A percentile compares a stretch with the other conserved stretches of the same genome.
Conservation (phyloP, 23 tunicate species). For the Clavelina lepadiformis region DNA sequence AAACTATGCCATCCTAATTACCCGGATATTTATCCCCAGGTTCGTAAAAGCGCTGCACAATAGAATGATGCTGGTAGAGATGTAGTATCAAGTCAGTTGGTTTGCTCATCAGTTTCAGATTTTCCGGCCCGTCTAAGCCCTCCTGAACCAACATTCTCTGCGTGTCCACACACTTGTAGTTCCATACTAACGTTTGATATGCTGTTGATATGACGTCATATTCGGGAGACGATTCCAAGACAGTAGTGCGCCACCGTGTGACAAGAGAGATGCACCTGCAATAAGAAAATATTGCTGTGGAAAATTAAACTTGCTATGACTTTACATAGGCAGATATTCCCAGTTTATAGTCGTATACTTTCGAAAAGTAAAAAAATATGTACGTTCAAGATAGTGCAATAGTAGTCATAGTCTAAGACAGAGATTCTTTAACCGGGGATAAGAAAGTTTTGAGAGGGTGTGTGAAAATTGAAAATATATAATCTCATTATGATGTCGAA, state of each 20-base stretch:
- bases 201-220: slow-evolving; percentile 14
- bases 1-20: not conserved
- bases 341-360: too few species aligned
- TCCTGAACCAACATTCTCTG: slow-evolving; percentile 17
- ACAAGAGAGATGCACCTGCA: slow-evolving; percentile 29
- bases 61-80: slow-evolving; percentile 59
- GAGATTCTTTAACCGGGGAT: too few species aligned
- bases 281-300: too few species aligned
- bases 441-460: not conserved
- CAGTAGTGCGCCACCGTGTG: slow-evolving; percentile 11
- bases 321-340: too few species aligned
- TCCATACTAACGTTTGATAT: slow-evolving; percentile 2
- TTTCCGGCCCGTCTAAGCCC: slow-evolving; percentile 19
- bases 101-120: slow-evolving; percentile 10
- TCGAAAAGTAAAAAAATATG: too few species aligned
- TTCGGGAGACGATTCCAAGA: slow-evolving; percentile 10
- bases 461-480: not conserved
- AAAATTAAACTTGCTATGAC: too few species aligned
- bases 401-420: too few species aligned
- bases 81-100: slow-evolving; percentile 34
- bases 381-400: too few species aligned
- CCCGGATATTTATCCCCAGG: slow-evolving; percentile 81
- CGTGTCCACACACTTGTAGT: slow-evolving; percentile 14
- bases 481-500: too few species aligned
- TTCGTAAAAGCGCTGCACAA: slow-evolving; percentile 42